Evolutionary conservation across 2,797 vertebrate species (phyloP).

Genomic region (Nyctibius grandis): DNA sequence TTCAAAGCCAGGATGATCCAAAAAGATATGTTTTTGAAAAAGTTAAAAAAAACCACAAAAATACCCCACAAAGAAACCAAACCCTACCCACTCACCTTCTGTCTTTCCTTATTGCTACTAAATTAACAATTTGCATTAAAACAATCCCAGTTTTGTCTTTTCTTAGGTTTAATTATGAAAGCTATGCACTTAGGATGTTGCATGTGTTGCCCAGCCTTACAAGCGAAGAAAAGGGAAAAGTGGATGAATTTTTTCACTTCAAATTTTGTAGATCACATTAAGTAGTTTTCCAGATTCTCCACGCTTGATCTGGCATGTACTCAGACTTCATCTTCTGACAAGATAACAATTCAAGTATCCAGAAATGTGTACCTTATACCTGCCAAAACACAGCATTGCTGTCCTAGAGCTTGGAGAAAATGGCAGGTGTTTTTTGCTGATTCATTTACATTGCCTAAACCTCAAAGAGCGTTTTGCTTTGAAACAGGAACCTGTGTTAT

Average conservation of each 20-base stretch:
- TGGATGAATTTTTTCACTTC: background rate
- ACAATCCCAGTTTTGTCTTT: background rate
- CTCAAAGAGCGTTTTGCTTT: background rate
- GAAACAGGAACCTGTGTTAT: background rate
- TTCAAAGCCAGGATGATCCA: background rate
- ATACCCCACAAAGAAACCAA: accelerated
- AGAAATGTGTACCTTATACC: background rate
- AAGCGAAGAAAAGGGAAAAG: background rate
- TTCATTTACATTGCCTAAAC: background rate
- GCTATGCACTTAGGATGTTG: background rate
- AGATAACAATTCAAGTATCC: background rate
- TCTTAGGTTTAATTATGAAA: background rate
- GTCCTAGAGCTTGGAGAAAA: background rate
- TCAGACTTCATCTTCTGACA: background rate
- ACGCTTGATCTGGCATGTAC: background rate
- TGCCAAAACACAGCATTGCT: background rate
- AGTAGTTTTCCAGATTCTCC: background rate
- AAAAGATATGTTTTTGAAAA: background rate
- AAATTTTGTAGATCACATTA: background rate
- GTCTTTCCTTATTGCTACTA: background rate
- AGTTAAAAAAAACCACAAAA: background rate
- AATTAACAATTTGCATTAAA: background rate
- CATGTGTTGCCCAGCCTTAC: background rate
- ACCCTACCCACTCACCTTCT: accelerated
- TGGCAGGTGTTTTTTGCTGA: background rate